Conservation (phyloP, 2,113 vertebrate genomes). For the Protomyctophum bolini region DNA sequence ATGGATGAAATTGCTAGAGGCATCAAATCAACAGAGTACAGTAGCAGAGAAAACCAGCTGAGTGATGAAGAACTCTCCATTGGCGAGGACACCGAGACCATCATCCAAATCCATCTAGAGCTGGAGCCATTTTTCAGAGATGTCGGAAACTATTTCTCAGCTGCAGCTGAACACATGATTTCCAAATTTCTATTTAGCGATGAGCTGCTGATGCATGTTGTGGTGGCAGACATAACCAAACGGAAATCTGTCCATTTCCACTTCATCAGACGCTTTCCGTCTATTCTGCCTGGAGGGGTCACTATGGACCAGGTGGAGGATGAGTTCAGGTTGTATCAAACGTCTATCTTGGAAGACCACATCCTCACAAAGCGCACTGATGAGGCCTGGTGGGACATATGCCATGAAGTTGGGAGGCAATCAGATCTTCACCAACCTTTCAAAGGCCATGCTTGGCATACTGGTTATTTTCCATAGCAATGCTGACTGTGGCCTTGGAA, state of each 20-base stretch:
- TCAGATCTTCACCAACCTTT: neutral
- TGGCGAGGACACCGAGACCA: conserved; percentile 8
- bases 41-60: neutral
- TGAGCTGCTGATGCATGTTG: conserved; percentile 13
- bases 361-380: conserved; percentile 2
- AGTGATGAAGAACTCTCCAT: neutral
- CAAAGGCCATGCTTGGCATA: conserved; percentile 1
- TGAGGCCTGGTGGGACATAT: conserved; percentile 8
- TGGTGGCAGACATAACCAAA: conserved; percentile 12
- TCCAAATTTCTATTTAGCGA: conserved; percentile 18
- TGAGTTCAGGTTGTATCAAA: conserved; percentile 11
- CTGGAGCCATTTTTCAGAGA: conserved; percentile 8
- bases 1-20: neutral
- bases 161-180: conserved; percentile 17
- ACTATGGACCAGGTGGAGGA: conserved; percentile 5
- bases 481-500: too few species aligned
- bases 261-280: neutral
- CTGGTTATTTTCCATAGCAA: too few species aligned
- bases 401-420: too few species aligned
- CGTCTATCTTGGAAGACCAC: neutral
- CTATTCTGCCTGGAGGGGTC: conserved; percentile 5
- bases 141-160: conserved; percentile 8
- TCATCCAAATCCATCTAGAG: conserved; percentile 5
- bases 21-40: neutral
- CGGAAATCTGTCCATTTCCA: neutral